These are phyloP conservation scores for Lepus americanus DNA, from an alignment of 2,113 vertebrate species.

Conservation along the genomic window DNA sequence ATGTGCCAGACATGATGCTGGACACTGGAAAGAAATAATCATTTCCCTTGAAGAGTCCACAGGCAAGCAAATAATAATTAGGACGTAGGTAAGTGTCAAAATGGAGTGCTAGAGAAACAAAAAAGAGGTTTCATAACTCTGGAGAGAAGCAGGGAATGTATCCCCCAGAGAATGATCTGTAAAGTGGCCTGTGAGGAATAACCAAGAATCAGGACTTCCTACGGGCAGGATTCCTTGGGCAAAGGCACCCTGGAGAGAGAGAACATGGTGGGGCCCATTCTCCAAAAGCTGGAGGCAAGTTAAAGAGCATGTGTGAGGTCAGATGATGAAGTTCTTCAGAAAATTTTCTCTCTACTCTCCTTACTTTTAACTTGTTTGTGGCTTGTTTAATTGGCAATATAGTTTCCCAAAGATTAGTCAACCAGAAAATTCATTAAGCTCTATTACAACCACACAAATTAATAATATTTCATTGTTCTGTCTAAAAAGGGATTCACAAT, in stretches of 20 bases:
- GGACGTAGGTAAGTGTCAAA: neutral
- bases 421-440: slow-evolving; percentile 74
- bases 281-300: neutral
- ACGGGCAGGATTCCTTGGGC: neutral
- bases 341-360: neutral
- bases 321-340: neutral
- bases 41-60: neutral
- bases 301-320: neutral
- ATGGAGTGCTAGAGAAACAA: neutral
- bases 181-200: accelerated
- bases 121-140: neutral
- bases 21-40: neutral
- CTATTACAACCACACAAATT: slow-evolving; percentile 60
- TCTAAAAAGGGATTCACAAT: neutral
- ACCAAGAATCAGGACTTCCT: no score
- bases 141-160: neutral
- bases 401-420: slow-evolving; percentile 75
- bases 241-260: neutral
- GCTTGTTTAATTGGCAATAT: slow-evolving; percentile 61
- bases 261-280: accelerated
- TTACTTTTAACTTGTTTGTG: slow-evolving; percentile 45
- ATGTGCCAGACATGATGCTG: neutral
- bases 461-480: slow-evolving; percentile 66
- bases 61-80: neutral
- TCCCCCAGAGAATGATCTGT: neutral